A percentile compares a stretch with the other conserved stretches of the same genome.
phyloP scores from a whole-genome alignment of 2,113 vertebrate species.

The Megaceryle maxima region DNA sequence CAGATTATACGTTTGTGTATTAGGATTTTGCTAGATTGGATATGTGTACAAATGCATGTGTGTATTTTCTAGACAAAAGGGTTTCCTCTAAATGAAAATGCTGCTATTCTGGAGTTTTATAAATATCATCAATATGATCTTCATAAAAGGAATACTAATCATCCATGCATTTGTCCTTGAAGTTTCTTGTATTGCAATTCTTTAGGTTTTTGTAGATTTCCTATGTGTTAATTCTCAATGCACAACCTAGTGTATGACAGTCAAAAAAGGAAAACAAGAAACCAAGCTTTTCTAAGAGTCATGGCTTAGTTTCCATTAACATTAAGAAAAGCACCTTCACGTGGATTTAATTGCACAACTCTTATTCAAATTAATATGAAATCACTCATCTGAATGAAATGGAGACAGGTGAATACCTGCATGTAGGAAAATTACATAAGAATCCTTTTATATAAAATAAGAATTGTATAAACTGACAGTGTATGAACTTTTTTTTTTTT shows the following conservation, averaged over 20 bases:
- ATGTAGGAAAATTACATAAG: background rate
- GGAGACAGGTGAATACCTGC: background rate
- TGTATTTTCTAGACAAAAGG: background rate
- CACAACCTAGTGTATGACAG: background rate
- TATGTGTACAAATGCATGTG: background rate
- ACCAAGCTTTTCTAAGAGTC: background rate
- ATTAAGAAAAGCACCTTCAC: background rate
- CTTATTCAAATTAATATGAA: background rate
- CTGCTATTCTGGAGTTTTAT: background rate
- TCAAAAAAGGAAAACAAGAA: background rate
- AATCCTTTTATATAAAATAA: background rate
- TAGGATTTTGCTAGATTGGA: background rate
- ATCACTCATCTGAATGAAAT: background rate
- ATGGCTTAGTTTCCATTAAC: background rate
- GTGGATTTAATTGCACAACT: background rate
- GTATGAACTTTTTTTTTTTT: background rate
- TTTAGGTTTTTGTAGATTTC: background rate
- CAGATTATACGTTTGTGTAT: background rate
- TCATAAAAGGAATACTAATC: background rate
- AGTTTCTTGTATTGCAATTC: background rate
- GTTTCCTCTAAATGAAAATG: background rate
- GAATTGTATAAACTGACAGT: background rate
- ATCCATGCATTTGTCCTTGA: background rate
- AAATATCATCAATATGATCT: background rate
- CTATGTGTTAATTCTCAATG: background rate